These are phyloP conservation scores for Dallia pectoralis DNA, from an alignment of 2,797 vertebrate species.

Conservation along the genomic window DNA sequence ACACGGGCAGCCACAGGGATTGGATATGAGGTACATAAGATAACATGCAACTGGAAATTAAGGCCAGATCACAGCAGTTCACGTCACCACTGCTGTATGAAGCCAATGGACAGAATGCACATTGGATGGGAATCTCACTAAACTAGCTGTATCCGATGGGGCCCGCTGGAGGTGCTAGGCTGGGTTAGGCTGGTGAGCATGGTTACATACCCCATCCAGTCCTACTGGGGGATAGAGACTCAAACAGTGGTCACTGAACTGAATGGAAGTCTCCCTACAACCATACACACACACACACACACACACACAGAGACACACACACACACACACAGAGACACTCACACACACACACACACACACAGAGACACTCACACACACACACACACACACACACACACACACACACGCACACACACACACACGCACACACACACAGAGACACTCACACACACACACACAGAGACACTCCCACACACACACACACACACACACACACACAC, in stretches of 20 bases:
- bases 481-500: neutral
- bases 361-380: conserved; percentile 2
- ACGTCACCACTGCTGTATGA: neutral
- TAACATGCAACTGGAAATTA: neutral
- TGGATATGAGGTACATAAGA: neutral
- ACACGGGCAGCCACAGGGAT: neutral
- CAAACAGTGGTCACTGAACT: neutral
- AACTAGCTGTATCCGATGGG: neutral
- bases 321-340: neutral
- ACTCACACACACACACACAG: neutral
- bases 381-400: neutral
- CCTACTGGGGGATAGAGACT: neutral
- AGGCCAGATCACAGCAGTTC: neutral
- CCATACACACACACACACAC: conserved; percentile 6
- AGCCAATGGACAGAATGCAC: conserved; percentile 1
- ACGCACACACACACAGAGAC: neutral
- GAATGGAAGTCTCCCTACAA: neutral
- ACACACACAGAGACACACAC: conserved; percentile 5
- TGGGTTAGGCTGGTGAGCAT: too few relatives aligned
- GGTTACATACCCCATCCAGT: neutral
- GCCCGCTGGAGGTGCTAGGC: neutral
- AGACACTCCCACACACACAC: conserved; percentile 3
- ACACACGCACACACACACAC: neutral
- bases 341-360: neutral
- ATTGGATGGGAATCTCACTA: conserved; percentile 10